phyloP scores from a whole-genome alignment of 2,797 vertebrate genomes.

The Tokudaia muenninki region DNA sequence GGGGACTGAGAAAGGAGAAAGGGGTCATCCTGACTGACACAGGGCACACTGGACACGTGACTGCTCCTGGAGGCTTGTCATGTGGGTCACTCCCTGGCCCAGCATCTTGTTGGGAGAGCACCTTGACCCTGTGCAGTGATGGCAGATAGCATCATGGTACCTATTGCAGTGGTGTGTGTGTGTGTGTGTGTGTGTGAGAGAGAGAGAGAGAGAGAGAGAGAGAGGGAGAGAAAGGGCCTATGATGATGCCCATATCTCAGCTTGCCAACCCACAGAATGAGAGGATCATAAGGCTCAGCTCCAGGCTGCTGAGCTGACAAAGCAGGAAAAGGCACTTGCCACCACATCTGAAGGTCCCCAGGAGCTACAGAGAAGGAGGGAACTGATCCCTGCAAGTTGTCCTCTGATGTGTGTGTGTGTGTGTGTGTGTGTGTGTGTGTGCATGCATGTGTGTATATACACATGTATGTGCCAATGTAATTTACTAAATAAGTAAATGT shows the following conservation, averaged over 20 bases:
- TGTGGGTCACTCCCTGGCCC: background rate
- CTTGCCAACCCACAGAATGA: background rate
- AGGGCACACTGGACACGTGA: background rate
- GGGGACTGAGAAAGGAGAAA: background rate
- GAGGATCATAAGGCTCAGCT: background rate
- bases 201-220: too few relatives aligned
- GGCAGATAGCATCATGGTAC: background rate
- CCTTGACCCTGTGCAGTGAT: background rate
- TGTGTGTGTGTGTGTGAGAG: background rate
- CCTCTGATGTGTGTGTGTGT: background rate
- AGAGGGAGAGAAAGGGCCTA: too few relatives aligned
- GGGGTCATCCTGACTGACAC: background rate
- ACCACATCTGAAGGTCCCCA: too few relatives aligned
- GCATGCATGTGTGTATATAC: background rate
- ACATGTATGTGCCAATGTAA: background rate
- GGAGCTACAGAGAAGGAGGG: background rate
- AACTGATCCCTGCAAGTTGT: background rate
- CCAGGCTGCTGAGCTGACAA: background rate
- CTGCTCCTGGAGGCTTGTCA: background rate
- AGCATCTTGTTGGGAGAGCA: background rate
- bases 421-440: too few relatives aligned
- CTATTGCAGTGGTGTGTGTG: background rate
- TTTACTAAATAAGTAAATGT: background rate
- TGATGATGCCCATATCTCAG: background rate
- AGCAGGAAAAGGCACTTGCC: too few relatives aligned